These are phyloP conservation scores for Caenorhabditis sp. DNA, from an alignment of 2,888 invertebrate genomes.

Conservation along the genomic window DNA sequence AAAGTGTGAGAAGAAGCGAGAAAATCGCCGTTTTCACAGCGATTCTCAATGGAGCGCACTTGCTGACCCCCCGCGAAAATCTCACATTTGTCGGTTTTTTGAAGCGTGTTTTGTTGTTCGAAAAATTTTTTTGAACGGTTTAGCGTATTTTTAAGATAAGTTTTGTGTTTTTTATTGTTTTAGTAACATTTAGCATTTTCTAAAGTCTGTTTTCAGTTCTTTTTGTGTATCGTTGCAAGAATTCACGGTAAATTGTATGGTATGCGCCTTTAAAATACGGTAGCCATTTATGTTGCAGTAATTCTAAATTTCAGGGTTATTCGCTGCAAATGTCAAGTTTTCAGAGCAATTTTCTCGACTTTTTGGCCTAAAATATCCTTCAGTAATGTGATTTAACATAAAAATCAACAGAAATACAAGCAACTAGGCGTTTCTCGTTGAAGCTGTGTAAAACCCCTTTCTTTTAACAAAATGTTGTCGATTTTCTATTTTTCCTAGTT, in stretches of 20 bases:
- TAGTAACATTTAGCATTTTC: neutral
- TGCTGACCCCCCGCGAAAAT: slow-evolving; percentile 13
- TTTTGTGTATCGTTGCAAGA: no score
- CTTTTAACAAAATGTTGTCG: neutral
- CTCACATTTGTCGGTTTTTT: neutral
- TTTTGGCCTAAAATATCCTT: neutral
- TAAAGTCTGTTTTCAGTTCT: no score
- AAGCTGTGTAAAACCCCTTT: no score
- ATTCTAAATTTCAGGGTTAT: neutral
- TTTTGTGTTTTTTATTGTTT: no score
- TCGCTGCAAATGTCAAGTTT: neutral
- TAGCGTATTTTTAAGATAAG: neutral
- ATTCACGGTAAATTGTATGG: neutral
- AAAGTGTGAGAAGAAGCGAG: slow-evolving; percentile 21
- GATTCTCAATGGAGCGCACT: slow-evolving; percentile 31
- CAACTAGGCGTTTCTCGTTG: no score
- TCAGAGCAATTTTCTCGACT: neutral
- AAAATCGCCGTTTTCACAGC: slow-evolving; percentile 13
- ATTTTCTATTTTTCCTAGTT: neutral
- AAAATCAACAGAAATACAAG: neutral
- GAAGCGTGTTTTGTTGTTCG: neutral
- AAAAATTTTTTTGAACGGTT: neutral
- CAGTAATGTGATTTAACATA: no score
- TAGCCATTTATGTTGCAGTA: no score
- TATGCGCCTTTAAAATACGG: slow-evolving; percentile 7